Evolutionary conservation across 2,113 vertebrate genomes (phyloP).

Genomic region (Lagopus muta): DNA sequence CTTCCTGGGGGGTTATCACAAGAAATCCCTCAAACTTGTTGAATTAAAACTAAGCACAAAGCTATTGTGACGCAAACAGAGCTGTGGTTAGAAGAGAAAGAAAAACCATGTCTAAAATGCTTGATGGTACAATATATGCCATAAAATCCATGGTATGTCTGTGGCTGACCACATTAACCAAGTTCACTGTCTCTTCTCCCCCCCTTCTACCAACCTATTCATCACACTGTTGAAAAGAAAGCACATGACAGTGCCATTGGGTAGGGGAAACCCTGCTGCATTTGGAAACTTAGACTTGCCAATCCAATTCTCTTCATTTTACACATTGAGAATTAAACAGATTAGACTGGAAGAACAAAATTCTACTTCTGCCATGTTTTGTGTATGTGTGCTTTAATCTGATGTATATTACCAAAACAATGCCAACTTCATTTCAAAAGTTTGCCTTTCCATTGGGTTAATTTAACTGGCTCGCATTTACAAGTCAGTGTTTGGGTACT

Average conservation of each 20-base stretch:
- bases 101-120: slow-evolving; percentile 31
- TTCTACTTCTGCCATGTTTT: not conserved
- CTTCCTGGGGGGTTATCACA: slow-evolving; percentile 54
- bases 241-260: not conserved
- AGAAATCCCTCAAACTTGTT: slow-evolving; percentile 35
- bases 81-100: not conserved
- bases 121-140: slow-evolving; percentile 21
- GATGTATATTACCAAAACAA: not conserved
- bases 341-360: not conserved
- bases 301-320: not conserved
- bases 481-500: not conserved
- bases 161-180: slow-evolving; percentile 48
- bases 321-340: not conserved
- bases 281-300: not conserved
- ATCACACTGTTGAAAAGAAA: slow-evolving; percentile 31
- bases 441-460: not conserved
- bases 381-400: not conserved
- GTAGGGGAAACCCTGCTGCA: not conserved
- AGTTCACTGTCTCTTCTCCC: slow-evolving; percentile 32
- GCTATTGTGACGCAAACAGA: slow-evolving; percentile 38
- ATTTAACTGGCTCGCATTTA: not conserved
- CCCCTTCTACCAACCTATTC: not conserved
- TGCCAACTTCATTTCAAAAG: not conserved
- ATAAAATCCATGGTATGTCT: slow-evolving; percentile 56
- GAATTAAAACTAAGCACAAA: slow-evolving; percentile 38